Base-by-base conservation (phyloP, 2,888 invertebrate species). In the Aromia moschata region DNA sequence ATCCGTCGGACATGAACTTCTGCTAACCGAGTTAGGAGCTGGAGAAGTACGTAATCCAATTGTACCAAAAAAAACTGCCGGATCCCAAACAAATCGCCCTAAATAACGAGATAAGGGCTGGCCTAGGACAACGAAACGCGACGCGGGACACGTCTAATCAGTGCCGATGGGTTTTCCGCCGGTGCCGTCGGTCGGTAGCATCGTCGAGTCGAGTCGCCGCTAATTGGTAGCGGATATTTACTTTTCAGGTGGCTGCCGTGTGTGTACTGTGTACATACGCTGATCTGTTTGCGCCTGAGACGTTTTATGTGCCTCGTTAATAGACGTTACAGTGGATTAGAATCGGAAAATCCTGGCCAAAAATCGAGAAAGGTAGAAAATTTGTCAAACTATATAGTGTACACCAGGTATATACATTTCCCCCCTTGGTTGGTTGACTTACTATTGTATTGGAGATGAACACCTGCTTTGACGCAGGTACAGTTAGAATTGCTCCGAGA, bases 181-280 rank as follows among this genome's bases (percentile, higher is more conserved):
- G 18, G 38, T 49, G 25, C 4, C 25, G 10, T n/a, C 14, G 11
- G 18, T 10, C 25, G 38, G 38, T 49, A 49, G 38, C 38, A n/a
- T n/a, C n/a, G n/a, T n/a, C n/a, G n/a, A n/a, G n/a, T 25, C 38
- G 9, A 40, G 38, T 49, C 15, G 14, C 38, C 49, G 11, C 49
- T 49, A 49, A 49, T 49, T 49, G 49, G 49, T 11, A 36, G n/a
- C 20, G 36, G 3, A 40, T 49, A 49, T 49, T 49, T 49, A 49
- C 49, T 38, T 47, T 49, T 5, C 25, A 25, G 3, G 3, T 49
- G 25, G 49, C 25, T 18, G 38, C 38, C 25, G 49, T 40, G 37
- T 49, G 25, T n/a, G n/a, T n/a, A n/a, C n/a, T n/a, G n/a, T n/a
- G n/a, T n/a, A n/a, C n/a, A 47, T 37, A 17, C 20, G 15, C 5